These are phyloP conservation scores for Pimephales promelas DNA, from an alignment of 2,113 vertebrate species.

Conservation along the genomic window DNA sequence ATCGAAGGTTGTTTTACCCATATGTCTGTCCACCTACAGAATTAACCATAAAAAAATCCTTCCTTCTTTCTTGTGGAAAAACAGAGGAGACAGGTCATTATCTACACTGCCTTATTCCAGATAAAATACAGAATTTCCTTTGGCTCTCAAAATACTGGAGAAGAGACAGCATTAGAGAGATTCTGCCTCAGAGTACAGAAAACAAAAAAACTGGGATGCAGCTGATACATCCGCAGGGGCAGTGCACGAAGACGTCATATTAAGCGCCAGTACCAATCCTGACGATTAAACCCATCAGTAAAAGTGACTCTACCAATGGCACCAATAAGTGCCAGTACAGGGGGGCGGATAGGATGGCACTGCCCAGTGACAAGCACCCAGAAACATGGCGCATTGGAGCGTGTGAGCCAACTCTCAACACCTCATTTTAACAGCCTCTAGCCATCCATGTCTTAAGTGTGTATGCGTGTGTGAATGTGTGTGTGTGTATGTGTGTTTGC, in stretches of 20 bases:
- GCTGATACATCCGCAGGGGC: slow-evolving; percentile 33
- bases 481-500: slow-evolving; percentile 47
- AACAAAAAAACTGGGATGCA: slow-evolving; percentile 24
- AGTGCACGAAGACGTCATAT: slow-evolving; percentile 43
- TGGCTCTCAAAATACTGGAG: slow-evolving; percentile 27
- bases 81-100: slow-evolving; percentile 28
- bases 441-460: slow-evolving; percentile 50
- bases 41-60: neutral
- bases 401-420: slow-evolving; percentile 56
- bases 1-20: neutral
- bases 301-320: slow-evolving; percentile 27
- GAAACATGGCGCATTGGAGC: slow-evolving; percentile 51
- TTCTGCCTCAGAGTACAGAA: neutral
- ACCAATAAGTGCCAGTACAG: slow-evolving; percentile 36
- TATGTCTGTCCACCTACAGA: neutral
- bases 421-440: slow-evolving; percentile 59
- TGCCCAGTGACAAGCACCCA: slow-evolving; percentile 51
- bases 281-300: slow-evolving; percentile 49
- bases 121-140: slow-evolving; percentile 54
- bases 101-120: slow-evolving; percentile 53
- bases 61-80: slow-evolving; percentile 18
- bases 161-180: slow-evolving; percentile 39
- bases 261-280: slow-evolving; percentile 48
- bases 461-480: slow-evolving; percentile 44
- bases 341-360: slow-evolving; percentile 35